These are phyloP conservation scores for Corvus moneduloides DNA, from an alignment of 2,113 vertebrate species.

Conservation along the genomic window DNA sequence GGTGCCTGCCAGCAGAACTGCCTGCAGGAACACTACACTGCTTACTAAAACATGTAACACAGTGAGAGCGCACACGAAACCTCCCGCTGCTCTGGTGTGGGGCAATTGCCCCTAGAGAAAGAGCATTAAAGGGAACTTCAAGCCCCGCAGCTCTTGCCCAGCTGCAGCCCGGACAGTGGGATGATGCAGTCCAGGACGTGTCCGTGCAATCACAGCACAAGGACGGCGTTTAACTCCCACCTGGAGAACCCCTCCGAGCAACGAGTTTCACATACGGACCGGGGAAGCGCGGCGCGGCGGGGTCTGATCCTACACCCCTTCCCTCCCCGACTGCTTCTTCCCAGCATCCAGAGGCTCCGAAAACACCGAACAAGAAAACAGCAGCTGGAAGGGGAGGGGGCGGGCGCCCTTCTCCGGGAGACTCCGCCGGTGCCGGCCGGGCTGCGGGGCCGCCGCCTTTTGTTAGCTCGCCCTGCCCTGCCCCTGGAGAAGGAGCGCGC, in stretches of 20 bases:
- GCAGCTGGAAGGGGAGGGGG: background rate
- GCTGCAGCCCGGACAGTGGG: background rate
- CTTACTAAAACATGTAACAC: background rate
- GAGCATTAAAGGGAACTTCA: background rate
- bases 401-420: background rate
- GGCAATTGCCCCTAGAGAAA: background rate
- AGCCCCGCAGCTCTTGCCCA: background rate
- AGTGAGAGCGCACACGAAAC: fast-evolving
- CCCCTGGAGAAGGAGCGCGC: background rate
- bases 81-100: background rate
- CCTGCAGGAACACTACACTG: background rate
- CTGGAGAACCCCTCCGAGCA: background rate
- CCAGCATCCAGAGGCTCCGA: background rate
- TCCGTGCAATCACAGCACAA: background rate
- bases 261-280: background rate
- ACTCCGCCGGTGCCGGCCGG: background rate
- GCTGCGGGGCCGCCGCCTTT: background rate
- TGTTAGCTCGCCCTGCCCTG: background rate
- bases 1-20: background rate
- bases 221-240: background rate
- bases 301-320: background rate
- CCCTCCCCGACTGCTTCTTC: background rate
- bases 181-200: background rate
- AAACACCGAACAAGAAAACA: background rate
- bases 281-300: background rate